These are phyloP conservation scores for Sebastiscus albofasciatus DNA, from an alignment of 2,797 vertebrate genomes.

Conservation along the genomic window DNA sequence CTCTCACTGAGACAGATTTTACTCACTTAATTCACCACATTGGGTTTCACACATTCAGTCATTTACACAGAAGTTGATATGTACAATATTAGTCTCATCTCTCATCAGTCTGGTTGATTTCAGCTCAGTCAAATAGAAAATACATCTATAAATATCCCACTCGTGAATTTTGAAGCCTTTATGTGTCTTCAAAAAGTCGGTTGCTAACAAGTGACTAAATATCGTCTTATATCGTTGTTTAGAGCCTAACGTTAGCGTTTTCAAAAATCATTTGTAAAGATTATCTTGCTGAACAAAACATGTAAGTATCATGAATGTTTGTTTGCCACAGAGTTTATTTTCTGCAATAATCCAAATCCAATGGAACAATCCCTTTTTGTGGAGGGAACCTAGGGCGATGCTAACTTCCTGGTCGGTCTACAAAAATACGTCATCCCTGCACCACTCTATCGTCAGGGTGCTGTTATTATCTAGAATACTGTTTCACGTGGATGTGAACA, in stretches of 20 bases:
- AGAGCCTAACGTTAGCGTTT: too few species aligned
- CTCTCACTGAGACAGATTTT: neutral
- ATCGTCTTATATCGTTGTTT: too few species aligned
- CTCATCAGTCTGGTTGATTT: too few species aligned
- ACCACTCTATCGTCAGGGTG: neutral
- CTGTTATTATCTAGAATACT: neutral
- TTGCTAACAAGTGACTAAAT: too few species aligned
- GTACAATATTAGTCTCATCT: too few species aligned
- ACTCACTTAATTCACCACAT: neutral
- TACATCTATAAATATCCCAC: too few species aligned
- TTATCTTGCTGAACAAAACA: too few species aligned
- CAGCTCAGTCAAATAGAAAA: neutral
- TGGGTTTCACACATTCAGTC: neutral
- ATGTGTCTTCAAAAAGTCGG: rapidly evolving
- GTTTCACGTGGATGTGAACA: neutral
- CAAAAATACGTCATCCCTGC: neutral
- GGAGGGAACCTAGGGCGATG: too few species aligned
- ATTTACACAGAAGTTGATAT: too few species aligned
- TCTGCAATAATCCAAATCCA: neutral
- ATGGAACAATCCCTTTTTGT: neutral
- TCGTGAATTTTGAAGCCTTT: too few species aligned
- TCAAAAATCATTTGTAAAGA: too few species aligned
- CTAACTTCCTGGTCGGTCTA: neutral
- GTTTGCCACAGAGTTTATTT: neutral
- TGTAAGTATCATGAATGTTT: neutral